Evolutionary conservation across 2,113 vertebrate species (phyloP).

Genomic region (Lamprologus sp.): DNA sequence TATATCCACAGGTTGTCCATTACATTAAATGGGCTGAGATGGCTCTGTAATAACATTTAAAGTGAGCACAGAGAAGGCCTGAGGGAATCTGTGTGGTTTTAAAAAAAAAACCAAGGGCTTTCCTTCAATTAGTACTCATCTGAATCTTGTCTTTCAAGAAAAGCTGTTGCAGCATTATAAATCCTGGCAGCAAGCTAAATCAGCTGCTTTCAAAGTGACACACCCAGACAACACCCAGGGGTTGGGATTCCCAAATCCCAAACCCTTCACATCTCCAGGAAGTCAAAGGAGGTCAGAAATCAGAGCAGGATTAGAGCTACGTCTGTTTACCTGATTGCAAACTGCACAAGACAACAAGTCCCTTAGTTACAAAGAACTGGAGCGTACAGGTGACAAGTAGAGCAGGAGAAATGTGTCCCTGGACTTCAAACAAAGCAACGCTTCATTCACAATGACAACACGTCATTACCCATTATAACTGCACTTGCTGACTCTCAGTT

Average conservation of each 20-base stretch:
- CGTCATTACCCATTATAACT: neutral
- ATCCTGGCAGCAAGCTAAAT: neutral
- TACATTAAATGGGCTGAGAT: neutral
- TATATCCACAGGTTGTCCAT: neutral
- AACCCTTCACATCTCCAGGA: neutral
- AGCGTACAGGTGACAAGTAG: neutral
- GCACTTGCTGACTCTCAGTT: neutral
- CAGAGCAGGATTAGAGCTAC: accelerated
- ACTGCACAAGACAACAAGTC: neutral
- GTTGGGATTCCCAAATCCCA: neutral
- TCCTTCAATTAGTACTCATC: neutral
- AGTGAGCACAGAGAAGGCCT: neutral
- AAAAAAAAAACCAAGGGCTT: neutral
- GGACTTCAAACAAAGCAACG: neutral
- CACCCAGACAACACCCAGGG: neutral
- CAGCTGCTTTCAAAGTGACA: neutral
- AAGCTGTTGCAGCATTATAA: neutral
- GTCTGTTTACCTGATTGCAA: neutral
- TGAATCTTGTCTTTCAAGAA: neutral
- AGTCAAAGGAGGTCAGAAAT: neutral
- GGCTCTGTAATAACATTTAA: neutral
- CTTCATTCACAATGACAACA: neutral
- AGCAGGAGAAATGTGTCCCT: neutral
- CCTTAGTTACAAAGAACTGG: neutral
- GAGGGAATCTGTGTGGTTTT: neutral